These are phyloP conservation scores for Leptobrachium leishanense DNA, from an alignment of 2,113 vertebrate species.

Conservation along the genomic window DNA sequence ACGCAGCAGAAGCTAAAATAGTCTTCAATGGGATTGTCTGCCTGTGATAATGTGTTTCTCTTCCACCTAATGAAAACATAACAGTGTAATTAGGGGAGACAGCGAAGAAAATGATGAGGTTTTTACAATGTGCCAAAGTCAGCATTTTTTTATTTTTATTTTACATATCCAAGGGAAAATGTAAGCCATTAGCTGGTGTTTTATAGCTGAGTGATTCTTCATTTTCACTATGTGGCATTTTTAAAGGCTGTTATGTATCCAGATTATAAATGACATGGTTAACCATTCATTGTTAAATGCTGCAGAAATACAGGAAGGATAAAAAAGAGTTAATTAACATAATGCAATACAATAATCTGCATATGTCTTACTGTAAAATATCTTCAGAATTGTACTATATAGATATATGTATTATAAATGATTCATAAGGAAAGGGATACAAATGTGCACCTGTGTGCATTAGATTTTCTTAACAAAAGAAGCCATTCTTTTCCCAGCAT, in stretches of 20 bases:
- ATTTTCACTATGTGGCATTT: slow-evolving; percentile 24
- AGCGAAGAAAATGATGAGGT: slow-evolving; percentile 43
- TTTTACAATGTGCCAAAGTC: slow-evolving; percentile 41
- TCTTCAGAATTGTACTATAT: neutral
- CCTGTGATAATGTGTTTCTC: slow-evolving; percentile 42
- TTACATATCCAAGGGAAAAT: slow-evolving; percentile 38
- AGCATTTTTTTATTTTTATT: slow-evolving; percentile 39
- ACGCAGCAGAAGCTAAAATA: slow-evolving; percentile 35
- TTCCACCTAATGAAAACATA: slow-evolving; percentile 47
- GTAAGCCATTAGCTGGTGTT: slow-evolving; percentile 36
- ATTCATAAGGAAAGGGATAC: neutral
- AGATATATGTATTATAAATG: neutral
- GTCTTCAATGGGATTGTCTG: slow-evolving; percentile 19
- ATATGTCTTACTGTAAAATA: slow-evolving; percentile 6
- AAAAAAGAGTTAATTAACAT: neutral
- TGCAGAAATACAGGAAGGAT: neutral
- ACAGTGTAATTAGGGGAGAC: slow-evolving; percentile 40
- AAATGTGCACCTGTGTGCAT: neutral
- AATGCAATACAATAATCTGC: slow-evolving; percentile 4
- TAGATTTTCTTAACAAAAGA: slow-evolving; percentile 27
- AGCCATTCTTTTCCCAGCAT: slow-evolving; percentile 43
- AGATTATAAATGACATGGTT: slow-evolving; percentile 31
- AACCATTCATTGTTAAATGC: slow-evolving; percentile 12
- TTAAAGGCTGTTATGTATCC: slow-evolving; percentile 14
- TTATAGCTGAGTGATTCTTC: slow-evolving; percentile 38